Evolutionary conservation across 2,113 vertebrate genomes (phyloP), one percentile per base, ranked within the genome.

Genomic region (Lasiurus cinereus): DNA sequence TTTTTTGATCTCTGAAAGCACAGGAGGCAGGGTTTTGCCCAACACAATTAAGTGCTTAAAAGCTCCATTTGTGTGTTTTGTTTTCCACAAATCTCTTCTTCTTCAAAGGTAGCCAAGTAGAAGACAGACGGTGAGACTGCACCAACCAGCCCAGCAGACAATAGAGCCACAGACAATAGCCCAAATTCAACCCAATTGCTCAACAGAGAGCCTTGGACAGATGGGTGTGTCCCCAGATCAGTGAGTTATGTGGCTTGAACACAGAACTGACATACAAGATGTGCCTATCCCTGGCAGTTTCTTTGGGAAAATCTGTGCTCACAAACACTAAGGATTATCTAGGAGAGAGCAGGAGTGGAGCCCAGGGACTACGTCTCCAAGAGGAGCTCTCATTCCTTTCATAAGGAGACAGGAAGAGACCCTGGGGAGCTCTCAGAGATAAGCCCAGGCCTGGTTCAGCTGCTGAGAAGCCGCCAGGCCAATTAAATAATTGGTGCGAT

Each of bases 401-500:
- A 72, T 50, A 96, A 97, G 43, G 62, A 96, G 80, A 90, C 36
- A 96, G 78, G 83, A 93, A 93, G 52, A 96, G 82, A 93, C 69
- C 64, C 36, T 82, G 78, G 64, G 73, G 95, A 96, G 21, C 74
- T 96, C 46, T 92, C 77, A 94, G 85, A 43, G 43, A 52, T 79
- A 91, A 88, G 54, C 46, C 69, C 27, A 62, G 69, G 83, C 56
- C 90, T 93, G 82, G 94, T 94, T 96, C 94, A 96, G 95, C 78
- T 93, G 94, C 88, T 90, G 94, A 96, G 77, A 88, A 13, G 56
- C 69, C 87, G 52, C 82, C 73, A 91, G 69, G 52, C 73, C 96
- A 95, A 85, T 97, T 94, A 97, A 97, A 56, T 96, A 85, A 95
- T 66, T 92, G 92, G 72, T 67, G 31, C 72, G 78, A 95, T 67